phyloP scores from a whole-genome alignment of 2,888 invertebrate species.

The Oligia fasciuncula region DNA sequence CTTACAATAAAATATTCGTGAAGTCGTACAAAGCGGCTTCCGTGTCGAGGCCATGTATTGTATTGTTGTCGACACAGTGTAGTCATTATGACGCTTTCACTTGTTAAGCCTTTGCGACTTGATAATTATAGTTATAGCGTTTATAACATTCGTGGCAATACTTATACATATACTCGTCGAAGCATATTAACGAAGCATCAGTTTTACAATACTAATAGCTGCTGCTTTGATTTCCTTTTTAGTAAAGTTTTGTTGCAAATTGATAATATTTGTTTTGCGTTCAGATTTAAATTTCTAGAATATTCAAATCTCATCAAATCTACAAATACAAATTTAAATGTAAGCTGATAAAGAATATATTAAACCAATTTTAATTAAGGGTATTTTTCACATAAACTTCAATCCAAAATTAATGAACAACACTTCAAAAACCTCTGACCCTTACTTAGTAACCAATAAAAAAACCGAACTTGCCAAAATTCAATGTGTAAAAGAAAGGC shows the following conservation, averaged over 20 bases:
- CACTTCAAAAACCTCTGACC: not conserved
- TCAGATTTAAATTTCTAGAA: not conserved
- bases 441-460: not conserved
- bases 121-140: not conserved
- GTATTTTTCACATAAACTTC: not conserved
- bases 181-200: not conserved
- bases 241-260: constrained; percentile 5
- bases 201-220: not conserved
- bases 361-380: not conserved
- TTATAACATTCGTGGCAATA: not conserved
- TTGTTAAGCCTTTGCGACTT: constrained; percentile 31
- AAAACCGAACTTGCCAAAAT: not conserved
- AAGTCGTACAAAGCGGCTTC: constrained; percentile 60
- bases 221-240: not conserved
- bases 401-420: not conserved
- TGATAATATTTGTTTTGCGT: not conserved
- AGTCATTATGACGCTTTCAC: constrained; percentile 35
- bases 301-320: too few species aligned
- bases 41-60: constrained; percentile 60
- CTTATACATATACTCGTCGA: not conserved
- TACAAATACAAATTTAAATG: not conserved
- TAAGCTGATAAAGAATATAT: too few species aligned
- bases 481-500: constrained; percentile 1
- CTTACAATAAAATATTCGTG: constrained; percentile 66
- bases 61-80: constrained; percentile 42